Evolutionary conservation across 2,888 invertebrate species (phyloP), one percentile per base, ranked within the genome.

Genomic region (Rhorus exstirpatorius): DNA sequence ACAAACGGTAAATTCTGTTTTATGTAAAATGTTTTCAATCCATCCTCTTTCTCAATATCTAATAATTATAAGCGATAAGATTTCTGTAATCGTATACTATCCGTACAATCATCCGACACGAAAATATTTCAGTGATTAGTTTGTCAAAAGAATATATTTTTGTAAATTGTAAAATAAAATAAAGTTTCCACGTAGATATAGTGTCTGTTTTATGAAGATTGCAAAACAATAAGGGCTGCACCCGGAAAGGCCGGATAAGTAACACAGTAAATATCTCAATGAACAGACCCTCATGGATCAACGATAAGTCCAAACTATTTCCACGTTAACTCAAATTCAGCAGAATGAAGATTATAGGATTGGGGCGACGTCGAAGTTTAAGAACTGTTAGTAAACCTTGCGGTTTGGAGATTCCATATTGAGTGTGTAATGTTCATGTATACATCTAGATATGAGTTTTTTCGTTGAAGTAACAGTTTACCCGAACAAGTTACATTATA

Each of bases 61-160:
- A n/a, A n/a, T 31, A 31, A 2, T 31, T 31, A 31, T 2, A 31
- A 31, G 31, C 31, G 31, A 31, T 12, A n/a, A 10, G 46, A 26
- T 14, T 38, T 8, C 38, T 1, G 10, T 38, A 8, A 38, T 49
- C 19, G 6, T 14, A 65, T 31, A 10, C 2, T 14, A 65, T 44
- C 24, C 24, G 7, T 21, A 24, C 26, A 3, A 49, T 65, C 17
- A 26, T 26, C 26, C 17, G 17, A 31, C 31, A 26, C 17, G 10
- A 76, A 58, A 67, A 68, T 17, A n/a, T 1, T 41, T 14, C 61
- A 41, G 38, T n/a, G 53, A 77, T 61, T 7, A 70, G 53, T 51
- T 51, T 35, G 24, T 53, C 41, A n/a, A 53, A 53, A 68, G 14
- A 19, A 49, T 21, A 51, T 38, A 65, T 26, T 1, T 3, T 44